phyloP scores from a whole-genome alignment of 2,113 vertebrate species.

The Alaudala cheleensis region DNA sequence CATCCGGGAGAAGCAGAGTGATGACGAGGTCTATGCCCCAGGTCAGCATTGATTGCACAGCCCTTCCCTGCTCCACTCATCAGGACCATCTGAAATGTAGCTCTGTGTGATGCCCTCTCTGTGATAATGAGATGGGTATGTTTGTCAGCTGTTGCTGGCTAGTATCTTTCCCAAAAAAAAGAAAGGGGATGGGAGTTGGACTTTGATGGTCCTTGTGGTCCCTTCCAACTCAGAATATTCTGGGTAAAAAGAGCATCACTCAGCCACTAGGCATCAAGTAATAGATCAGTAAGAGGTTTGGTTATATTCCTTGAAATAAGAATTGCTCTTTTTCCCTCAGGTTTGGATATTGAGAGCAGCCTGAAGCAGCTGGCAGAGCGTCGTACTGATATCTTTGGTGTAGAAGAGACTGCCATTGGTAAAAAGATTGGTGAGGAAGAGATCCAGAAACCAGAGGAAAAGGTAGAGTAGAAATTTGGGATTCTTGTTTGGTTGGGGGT shows the following conservation, averaged over 20 bases:
- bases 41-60: constrained; percentile 29
- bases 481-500: background rate
- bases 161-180: background rate
- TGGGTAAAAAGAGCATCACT: background rate
- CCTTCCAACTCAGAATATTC: background rate
- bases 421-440: constrained; percentile 99
- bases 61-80: rapidly evolving
- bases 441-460: constrained; percentile 99
- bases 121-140: background rate
- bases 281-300: background rate
- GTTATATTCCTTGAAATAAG: background rate
- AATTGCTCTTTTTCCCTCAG: constrained; percentile 40
- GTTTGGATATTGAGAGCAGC: constrained; percentile 98
- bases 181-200: background rate
- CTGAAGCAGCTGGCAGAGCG: constrained; percentile 97
- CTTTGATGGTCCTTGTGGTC: background rate
- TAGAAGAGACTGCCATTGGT: constrained; percentile 97
- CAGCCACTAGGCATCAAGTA: rapidly evolving
- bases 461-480: constrained; percentile 71
- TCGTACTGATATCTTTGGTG: constrained; percentile 98
- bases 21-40: constrained; percentile 97
- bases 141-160: background rate
- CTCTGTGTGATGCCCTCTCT: background rate
- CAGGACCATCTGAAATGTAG: background rate
- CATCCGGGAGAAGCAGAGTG: constrained; percentile 93